Evolutionary conservation across 2,113 vertebrate species (phyloP).

Genomic region (Albula goreensis): DNA sequence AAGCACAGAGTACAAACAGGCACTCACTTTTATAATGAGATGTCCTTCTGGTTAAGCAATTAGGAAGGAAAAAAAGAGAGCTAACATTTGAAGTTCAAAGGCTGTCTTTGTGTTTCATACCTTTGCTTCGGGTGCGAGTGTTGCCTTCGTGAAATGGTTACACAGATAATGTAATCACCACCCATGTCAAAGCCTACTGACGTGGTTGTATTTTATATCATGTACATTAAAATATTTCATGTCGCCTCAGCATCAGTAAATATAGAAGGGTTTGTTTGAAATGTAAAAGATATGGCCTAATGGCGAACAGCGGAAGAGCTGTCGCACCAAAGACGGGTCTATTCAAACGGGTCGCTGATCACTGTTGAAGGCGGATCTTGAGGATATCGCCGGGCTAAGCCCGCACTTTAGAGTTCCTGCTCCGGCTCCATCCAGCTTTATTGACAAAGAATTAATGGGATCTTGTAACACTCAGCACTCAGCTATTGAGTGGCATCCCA

Average conservation of each 20-base stretch:
- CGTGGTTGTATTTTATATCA: not conserved
- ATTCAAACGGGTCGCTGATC: constrained; percentile 1
- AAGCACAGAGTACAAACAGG: constrained; percentile 66
- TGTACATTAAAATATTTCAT: not conserved
- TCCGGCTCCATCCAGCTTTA: constrained; percentile 61
- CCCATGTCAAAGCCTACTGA: not conserved
- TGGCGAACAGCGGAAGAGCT: not conserved
- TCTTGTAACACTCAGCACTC: constrained; percentile 72
- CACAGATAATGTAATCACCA: not conserved
- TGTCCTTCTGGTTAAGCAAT: constrained; percentile 62
- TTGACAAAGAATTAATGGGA: constrained; percentile 75
- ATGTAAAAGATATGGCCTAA: not conserved
- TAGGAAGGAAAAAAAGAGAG: constrained; percentile 69
- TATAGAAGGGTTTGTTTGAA: not conserved
- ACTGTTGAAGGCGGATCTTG: constrained; percentile 14
- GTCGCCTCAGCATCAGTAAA: too few relatives aligned
- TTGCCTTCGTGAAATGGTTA: constrained; percentile 21
- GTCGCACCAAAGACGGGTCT: not conserved
- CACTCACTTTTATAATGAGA: constrained; percentile 64
- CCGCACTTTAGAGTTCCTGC: constrained; percentile 47
- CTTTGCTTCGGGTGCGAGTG: constrained; percentile 32
- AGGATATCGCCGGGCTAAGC: not conserved
- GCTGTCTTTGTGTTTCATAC: constrained; percentile 47
- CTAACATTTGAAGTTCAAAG: constrained; percentile 64
- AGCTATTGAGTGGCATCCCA: constrained; percentile 68